A percentile compares a stretch with the other conserved stretches of the same genome.
Evolutionary conservation across 1,140 invertebrate species (phyloP).

Genomic region (Drosophila chauvacae): DNA sequence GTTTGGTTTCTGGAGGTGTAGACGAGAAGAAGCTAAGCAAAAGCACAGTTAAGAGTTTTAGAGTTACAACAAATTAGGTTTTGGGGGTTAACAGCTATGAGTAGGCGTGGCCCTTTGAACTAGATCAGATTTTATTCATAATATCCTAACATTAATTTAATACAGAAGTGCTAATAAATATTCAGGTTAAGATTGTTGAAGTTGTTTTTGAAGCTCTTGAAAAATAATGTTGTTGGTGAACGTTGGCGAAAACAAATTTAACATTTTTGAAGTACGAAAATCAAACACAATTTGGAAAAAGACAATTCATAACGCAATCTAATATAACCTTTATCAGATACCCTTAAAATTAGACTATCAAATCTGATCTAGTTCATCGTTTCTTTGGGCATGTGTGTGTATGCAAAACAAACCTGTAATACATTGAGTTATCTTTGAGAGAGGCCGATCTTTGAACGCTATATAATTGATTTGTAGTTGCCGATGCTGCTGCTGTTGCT

Average conservation of each 20-base stretch:
- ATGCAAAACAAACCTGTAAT: slow-evolving; percentile 83
- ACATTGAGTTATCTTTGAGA: slow-evolving; percentile 84
- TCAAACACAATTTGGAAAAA: background rate
- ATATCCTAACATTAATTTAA: background rate
- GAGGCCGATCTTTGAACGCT: slow-evolving; percentile 85
- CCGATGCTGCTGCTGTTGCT: slow-evolving; percentile 54
- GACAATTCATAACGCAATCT: background rate
- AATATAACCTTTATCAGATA: background rate
- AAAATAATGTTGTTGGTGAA: background rate
- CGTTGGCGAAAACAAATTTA: background rate
- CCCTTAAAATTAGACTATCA: background rate
- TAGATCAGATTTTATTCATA: slow-evolving; percentile 23
- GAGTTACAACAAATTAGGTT: slow-evolving; percentile 41
- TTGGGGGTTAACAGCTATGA: slow-evolving; percentile 38
- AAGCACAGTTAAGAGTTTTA: slow-evolving; percentile 58
- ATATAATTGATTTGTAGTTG: slow-evolving; percentile 84
- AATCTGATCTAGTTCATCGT: slow-evolving; percentile 17
- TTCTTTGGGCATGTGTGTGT: slow-evolving; percentile 6
- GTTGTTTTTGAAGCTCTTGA: no score
- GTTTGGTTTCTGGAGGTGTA: slow-evolving; percentile 46
- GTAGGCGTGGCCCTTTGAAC: slow-evolving; percentile 22
- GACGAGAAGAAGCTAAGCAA: slow-evolving; percentile 65
- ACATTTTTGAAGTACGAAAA: background rate
- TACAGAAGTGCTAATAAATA: background rate
- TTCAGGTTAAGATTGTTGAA: no score